A percentile compares a stretch with the other conserved stretches of the same genome.
phyloP scores from a whole-genome alignment of 2,113 vertebrate species.

The Istiophorus platypterus region DNA sequence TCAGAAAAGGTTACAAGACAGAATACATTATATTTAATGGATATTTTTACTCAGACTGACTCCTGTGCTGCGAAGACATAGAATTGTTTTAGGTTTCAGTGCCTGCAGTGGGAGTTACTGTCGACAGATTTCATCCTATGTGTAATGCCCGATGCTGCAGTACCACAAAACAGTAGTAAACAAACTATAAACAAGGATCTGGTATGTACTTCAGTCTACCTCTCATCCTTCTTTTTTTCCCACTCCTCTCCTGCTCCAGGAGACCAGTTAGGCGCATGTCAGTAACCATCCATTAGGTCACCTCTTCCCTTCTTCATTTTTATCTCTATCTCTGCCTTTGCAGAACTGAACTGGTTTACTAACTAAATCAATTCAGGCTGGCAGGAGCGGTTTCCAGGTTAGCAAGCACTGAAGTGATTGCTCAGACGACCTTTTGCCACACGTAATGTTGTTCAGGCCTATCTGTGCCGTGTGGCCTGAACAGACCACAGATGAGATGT shows the following conservation, averaged over 20 bases:
- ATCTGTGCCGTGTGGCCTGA: neutral
- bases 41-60: neutral
- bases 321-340: neutral
- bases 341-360: constrained; percentile 6
- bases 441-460: constrained; percentile 1
- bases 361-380: constrained; percentile 31
- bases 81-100: neutral
- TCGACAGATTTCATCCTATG: neutral
- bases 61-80: neutral
- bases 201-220: neutral
- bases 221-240: neutral
- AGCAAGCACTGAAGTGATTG: constrained; percentile 7
- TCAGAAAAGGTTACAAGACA: neutral
- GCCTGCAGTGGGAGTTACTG: neutral
- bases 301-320: constrained; percentile 9
- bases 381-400: constrained; percentile 7
- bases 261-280: constrained; percentile 23
- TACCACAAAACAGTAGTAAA: neutral
- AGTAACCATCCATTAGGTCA: constrained; percentile 35
- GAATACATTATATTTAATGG: neutral
- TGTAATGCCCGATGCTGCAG: neutral
- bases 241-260: neutral
- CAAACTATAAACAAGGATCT: neutral
- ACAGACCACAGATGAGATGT: neutral
- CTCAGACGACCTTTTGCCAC: constrained; percentile 58